Evolutionary conservation across 2,888 invertebrate species (phyloP).

Genomic region (Plebejus anna): DNA sequence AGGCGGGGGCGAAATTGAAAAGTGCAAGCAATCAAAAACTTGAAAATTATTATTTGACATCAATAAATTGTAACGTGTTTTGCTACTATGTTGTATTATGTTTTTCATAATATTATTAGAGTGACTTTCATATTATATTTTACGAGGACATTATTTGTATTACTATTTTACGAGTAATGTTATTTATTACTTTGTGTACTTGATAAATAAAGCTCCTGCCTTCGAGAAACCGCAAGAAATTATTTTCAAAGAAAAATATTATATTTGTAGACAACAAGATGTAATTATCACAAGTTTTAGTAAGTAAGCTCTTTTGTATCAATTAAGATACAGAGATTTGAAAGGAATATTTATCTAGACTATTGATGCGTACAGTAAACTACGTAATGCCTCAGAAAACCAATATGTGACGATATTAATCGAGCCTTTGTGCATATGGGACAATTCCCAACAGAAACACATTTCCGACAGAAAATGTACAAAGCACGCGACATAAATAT

Average conservation of each 20-base stretch:
- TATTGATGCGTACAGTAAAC: too few species aligned
- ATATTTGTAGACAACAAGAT: not conserved
- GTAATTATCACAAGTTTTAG: too few species aligned
- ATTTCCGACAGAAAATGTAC: constrained; percentile 8
- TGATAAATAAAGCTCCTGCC: not conserved
- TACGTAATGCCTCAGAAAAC: too few species aligned
- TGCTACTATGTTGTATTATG: not conserved
- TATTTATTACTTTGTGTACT: not conserved
- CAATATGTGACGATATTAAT: not conserved
- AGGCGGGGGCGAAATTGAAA: not conserved
- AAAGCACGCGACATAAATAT: constrained; percentile 53
- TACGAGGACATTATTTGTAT: not conserved
- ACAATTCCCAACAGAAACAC: not conserved
- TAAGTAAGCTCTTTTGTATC: too few species aligned
- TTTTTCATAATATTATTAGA: not conserved
- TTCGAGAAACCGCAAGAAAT: not conserved
- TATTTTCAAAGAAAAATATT: not conserved
- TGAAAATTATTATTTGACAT: not conserved
- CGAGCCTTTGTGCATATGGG: not conserved
- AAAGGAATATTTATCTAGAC: too few species aligned
- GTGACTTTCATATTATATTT: not conserved
- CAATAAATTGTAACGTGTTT: not conserved
- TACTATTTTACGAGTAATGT: constrained; percentile 7
- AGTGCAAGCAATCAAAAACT: not conserved
- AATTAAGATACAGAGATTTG: too few species aligned